Base-by-base conservation (phyloP, 2,797 vertebrate species). In the Parauchenoglanis ngamensis region DNA sequence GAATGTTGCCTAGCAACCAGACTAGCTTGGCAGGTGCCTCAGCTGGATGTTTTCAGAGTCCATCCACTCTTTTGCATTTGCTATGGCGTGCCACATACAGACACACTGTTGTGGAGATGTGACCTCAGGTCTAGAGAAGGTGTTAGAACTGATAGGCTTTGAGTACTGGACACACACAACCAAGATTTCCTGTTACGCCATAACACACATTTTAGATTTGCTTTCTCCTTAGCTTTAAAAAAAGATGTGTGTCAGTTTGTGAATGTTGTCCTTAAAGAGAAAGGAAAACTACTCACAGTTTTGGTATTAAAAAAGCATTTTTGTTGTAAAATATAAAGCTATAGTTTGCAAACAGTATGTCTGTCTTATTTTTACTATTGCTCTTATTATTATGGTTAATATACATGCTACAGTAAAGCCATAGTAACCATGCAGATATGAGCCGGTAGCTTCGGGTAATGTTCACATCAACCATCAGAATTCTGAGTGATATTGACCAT, bases 1-100 rank as follows among this genome's bases (percentile, higher is more conserved):
- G 84, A 89, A 88, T 92, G 95, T 96, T 95, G 92, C 95, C 89
- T 92, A 83, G 94, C 92, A 95, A 95, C 94, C 90, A 31, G 83
- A 77, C 85, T 77, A 86, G 89, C 91, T 93, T 93, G 92, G 92
- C 94, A 92, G 92, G 92, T 94, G 92, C 88, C 90, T 85, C 52
- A 70, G 56, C 70, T 83, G 78, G 72, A 88, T 85, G 76, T 85
- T 85, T 90, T 85, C 67, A 25, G 61, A 63, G 56, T 59, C 44
- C 63, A 84, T 86, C 61, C 68, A 68, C 44, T 57, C 79, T 67
- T 40, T 70, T 78, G 80, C 67, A 84, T 73, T 13, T 80, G 54
- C 31, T 52, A 31, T 19, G n/a, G 25, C 7, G 5, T 70, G 25
- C 31, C n/a, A 17, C 46, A 46, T 21, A 73, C 19, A 46, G 63